A percentile compares a stretch with the other conserved stretches of the same genome.
These are phyloP conservation scores for Acridotheres tristis DNA, from an alignment of 2,797 vertebrate genomes.

Conservation along the genomic window DNA sequence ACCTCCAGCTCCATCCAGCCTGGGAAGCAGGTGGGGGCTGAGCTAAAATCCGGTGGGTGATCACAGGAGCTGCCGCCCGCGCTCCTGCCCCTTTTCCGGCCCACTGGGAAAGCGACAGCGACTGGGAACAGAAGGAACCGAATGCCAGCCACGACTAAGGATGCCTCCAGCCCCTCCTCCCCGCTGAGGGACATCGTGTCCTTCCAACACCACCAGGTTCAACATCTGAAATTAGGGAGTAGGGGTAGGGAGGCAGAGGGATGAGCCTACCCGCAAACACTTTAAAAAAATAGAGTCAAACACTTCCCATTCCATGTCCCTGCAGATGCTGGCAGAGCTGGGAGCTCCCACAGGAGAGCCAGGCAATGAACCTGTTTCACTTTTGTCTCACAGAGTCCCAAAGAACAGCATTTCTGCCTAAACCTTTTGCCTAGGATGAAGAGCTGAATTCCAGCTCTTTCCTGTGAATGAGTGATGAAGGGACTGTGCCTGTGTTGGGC, in stretches of 20 bases:
- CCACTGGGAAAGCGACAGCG: accelerated
- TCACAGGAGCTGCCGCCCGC: background rate
- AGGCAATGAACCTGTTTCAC: background rate
- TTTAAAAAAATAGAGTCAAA: no score
- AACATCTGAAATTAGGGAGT: accelerated
- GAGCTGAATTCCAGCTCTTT: background rate
- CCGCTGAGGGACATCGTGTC: accelerated
- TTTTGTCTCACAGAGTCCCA: background rate
- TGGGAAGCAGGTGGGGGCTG: constrained; percentile 32
- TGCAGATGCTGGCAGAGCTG: background rate
- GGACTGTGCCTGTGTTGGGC: background rate
- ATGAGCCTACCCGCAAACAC: background rate
- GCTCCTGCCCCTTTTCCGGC: background rate
- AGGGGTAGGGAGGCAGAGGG: background rate
- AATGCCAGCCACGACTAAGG: background rate
- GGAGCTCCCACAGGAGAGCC: background rate
- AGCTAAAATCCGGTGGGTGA: background rate
- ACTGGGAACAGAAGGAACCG: background rate
- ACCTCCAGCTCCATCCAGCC: background rate
- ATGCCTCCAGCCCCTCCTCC: background rate
- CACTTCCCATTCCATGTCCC: accelerated
- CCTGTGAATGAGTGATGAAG: no score
- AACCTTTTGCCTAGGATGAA: background rate
- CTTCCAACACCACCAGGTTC: background rate
- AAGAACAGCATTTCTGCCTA: background rate